Conservation (phyloP, 2,888 invertebrate species). For the Epistrophe grossulariae region DNA sequence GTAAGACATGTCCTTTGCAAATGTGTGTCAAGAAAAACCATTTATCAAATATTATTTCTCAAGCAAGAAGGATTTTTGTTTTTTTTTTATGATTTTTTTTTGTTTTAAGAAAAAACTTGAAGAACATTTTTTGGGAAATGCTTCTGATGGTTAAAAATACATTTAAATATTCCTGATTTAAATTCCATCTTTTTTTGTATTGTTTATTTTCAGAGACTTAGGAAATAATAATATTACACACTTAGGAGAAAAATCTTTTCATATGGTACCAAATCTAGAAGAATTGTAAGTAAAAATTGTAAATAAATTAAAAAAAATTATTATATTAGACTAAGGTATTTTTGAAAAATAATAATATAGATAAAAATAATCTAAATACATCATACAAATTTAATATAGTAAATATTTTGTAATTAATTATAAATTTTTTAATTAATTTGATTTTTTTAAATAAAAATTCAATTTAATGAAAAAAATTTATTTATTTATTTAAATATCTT, state of each 20-base stretch:
- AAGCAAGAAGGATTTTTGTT: neutral
- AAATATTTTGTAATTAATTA: too few relatives aligned
- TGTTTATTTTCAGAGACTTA: constrained; percentile 87
- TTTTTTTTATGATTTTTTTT: neutral
- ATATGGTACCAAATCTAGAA: constrained; percentile 88
- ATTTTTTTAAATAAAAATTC: too few relatives aligned
- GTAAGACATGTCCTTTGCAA: neutral
- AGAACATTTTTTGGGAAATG: neutral
- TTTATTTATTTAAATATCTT: too few relatives aligned
- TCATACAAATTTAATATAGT: too few relatives aligned
- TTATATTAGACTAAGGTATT: too few relatives aligned
- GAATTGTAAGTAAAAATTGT: constrained; percentile 88
- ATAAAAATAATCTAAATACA: too few relatives aligned
- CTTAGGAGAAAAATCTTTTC: constrained; percentile 89
- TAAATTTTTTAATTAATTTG: too few relatives aligned
- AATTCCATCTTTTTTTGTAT: constrained; percentile 34
- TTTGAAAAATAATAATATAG: too few relatives aligned
- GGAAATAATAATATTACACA: constrained; percentile 92
- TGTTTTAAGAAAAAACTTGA: neutral
- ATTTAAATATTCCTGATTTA: constrained; percentile 5
- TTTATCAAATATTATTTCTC: constrained; percentile 39
- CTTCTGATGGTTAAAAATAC: constrained; percentile 21
- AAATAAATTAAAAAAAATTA: neutral
- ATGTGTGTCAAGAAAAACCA: constrained; percentile 36
- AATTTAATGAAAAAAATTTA: too few relatives aligned